phyloP scores from a whole-genome alignment of 2,888 invertebrate species.

The Dermolepida albohirtum region DNA sequence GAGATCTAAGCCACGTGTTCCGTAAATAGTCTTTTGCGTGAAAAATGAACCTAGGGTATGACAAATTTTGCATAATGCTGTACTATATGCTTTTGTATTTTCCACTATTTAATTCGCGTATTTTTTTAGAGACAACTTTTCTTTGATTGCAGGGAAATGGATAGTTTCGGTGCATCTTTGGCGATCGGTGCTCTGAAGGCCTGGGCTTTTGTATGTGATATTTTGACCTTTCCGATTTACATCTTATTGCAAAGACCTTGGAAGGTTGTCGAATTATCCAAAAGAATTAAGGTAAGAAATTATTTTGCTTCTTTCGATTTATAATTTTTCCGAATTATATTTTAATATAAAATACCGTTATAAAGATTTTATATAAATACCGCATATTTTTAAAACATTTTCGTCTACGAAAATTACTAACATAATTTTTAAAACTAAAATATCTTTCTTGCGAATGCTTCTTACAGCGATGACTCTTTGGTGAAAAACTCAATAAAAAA shows the following conservation, averaged over 20 bases:
- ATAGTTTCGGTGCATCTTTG: constrained; percentile 72
- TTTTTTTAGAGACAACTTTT: constrained; percentile 29
- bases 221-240: constrained; percentile 92
- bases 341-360: too few species aligned
- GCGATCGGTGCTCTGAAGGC: constrained; percentile 83
- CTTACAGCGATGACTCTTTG: too few species aligned
- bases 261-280: constrained; percentile 81
- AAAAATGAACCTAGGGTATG: constrained; percentile 21
- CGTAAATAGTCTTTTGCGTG: background rate
- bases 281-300: constrained; percentile 78
- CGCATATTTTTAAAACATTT: too few species aligned
- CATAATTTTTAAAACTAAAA: too few species aligned
- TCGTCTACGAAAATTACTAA: too few species aligned
- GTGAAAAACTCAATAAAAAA: too few species aligned
- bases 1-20: constrained; percentile 1
- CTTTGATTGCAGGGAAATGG: constrained; percentile 68
- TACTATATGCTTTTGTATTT: background rate
- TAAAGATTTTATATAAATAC: too few species aligned
- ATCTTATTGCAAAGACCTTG: constrained; percentile 89
- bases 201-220: constrained; percentile 87
- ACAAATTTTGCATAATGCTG: too few species aligned
- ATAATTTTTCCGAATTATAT: too few species aligned
- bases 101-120: background rate
- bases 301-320: too few species aligned
- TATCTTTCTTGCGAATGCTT: too few species aligned